These are phyloP conservation scores for Eulemur coronatus DNA, from an alignment of 2,797 vertebrate species.

Conservation along the genomic window DNA sequence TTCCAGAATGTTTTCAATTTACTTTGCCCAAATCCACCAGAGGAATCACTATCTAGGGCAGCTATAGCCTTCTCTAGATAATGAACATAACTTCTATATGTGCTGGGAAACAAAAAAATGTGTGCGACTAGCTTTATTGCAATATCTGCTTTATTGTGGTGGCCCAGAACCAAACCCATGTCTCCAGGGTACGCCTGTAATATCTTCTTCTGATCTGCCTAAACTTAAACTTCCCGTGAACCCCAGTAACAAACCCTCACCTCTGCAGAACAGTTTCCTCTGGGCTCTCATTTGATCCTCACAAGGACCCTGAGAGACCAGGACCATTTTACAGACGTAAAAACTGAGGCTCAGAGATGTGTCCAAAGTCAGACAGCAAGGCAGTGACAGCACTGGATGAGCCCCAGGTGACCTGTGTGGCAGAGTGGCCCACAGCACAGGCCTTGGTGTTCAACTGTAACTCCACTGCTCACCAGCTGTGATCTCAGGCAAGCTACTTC, in stretches of 20 bases:
- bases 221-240: not conserved
- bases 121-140: not conserved
- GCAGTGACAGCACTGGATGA: not conserved
- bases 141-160: not conserved
- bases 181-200: not conserved
- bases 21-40: not conserved
- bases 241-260: not conserved
- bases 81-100: not conserved
- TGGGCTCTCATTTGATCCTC: not conserved
- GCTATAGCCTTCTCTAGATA: not conserved
- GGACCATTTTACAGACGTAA: not conserved
- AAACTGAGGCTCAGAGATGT: not conserved
- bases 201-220: not conserved
- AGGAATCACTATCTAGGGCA: not conserved
- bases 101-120: not conserved
- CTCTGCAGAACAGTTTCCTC: not conserved
- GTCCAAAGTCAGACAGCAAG: not conserved
- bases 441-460: not conserved
- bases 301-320: not conserved
- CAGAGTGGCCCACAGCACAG: rapidly evolving
- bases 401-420: not conserved
- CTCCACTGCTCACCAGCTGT: not conserved
- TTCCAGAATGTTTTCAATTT: not conserved
- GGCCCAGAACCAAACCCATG: not conserved
- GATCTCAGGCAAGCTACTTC: not conserved